Percentiles rank a stretch among this genome's conserved stretches.
phyloP scores from a whole-genome alignment of 2,113 vertebrate species.

The Emberiza fucata region DNA sequence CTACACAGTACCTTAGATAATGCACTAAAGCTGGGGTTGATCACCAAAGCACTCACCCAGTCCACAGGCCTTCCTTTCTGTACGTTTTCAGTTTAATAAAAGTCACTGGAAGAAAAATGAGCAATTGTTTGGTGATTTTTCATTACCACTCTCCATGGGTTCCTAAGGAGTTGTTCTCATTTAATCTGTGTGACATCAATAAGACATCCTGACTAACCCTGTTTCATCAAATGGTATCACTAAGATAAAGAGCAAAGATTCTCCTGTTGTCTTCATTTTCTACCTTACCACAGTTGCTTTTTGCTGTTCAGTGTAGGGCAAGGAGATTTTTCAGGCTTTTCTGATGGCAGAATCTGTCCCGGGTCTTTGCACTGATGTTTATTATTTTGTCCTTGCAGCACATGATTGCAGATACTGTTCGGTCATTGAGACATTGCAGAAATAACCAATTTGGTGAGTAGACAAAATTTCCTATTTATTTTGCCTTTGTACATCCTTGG shows the following conservation, averaged over 20 bases:
- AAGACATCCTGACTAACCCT: background rate
- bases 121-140: background rate
- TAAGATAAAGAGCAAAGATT: background rate
- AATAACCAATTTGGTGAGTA: conserved; percentile 88
- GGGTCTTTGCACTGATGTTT: background rate
- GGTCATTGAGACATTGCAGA: conserved; percentile 90
- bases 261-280: background rate
- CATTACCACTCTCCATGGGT: background rate
- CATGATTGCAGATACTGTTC: conserved; percentile 95
- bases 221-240: background rate
- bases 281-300: background rate
- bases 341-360: background rate
- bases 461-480: background rate
- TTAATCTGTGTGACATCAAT: background rate
- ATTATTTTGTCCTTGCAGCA: conserved; percentile 72
- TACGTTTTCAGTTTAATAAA: background rate
- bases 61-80: background rate
- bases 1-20: background rate
- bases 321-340: background rate
- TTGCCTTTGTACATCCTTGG: background rate
- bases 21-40: background rate
- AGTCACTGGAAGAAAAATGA: background rate
- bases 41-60: background rate
- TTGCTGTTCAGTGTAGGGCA: background rate
- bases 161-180: background rate